Evolutionary conservation across 2,888 invertebrate species (phyloP), one percentile per base, ranked within the genome.

Genomic region (Oligia latruncula): DNA sequence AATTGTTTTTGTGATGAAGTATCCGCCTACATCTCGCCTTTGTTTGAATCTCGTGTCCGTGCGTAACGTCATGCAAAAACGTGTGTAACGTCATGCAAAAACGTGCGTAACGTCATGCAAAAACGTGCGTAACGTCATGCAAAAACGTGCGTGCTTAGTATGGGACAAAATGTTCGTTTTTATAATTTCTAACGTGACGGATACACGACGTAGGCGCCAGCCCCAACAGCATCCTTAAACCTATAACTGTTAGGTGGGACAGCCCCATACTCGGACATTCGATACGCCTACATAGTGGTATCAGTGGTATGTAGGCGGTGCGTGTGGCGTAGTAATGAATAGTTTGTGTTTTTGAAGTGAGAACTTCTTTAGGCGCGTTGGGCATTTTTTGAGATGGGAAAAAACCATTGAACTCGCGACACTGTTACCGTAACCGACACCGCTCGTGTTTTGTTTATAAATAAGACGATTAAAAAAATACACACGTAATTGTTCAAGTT

Each of bases 1-100:
- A 77, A 78, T 77, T 76, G 74, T 78, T 58, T 86, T 80, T 78
- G 67, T 71, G 35, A 20, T 4, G 17, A 60, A 62, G 29, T 65
- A 15, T 76, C 55, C 52, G 52, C 6, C 29, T 62, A n/a, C 13
- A 46, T 68, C 58, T 71, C 52, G 4, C 29, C 65, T 74, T 64
- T 82, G 13, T 6, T 23, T 74, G 13, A 49, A 67, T 71, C 58
- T 58, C 49, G 23, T 29, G 8, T 64, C 23, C 15, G 13, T 35
- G n/a, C 20, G 4, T 70, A 35, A 49, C 49, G 49, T 49, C 49
- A 49, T 13, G 35, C 4, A 35, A 62, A 46, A 71, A 43, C 49
- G 15, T 29, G 13, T 15, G 20, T 40, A 35, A 49, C 49, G 49
- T 49, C 49, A 13, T 13, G 35, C 4, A 35, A 62, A 35, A 35